Percentiles rank a stretch among this genome's conserved stretches.
These are phyloP conservation scores for Orchesella cincta DNA, from an alignment of 1,140 invertebrate species.

Conservation along the genomic window DNA sequence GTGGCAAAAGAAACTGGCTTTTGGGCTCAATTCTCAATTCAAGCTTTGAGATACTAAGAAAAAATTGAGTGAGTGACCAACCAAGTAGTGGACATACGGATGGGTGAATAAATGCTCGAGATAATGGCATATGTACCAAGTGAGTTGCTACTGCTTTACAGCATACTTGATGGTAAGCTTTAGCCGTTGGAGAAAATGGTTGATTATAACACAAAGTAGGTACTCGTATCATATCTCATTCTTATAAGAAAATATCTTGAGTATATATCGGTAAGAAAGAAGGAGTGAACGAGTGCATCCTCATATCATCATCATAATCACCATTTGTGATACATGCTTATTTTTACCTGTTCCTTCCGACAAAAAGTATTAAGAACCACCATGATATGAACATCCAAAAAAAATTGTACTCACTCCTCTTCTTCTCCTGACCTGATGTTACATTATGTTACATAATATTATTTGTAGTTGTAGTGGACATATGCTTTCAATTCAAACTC, in stretches of 20 bases:
- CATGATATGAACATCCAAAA: neutral
- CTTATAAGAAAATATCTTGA: no score
- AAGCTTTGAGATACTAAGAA: no score
- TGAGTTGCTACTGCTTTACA: no score
- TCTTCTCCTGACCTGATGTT: no score
- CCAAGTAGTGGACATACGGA: neutral
- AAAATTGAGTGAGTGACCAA: neutral
- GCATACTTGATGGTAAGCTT: no score
- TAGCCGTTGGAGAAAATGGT: no score
- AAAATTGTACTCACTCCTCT: no score
- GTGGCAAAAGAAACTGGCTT: constrained; percentile 17
- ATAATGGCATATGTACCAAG: neutral
- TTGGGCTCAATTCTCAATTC: no score
- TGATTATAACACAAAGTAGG: no score
- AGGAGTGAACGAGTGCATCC: neutral
- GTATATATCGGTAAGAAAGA: neutral
- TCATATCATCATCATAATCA: neutral
- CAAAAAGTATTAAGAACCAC: neutral
- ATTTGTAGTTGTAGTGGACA: neutral
- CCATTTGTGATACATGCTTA: neutral
- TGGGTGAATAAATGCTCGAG: neutral
- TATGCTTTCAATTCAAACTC: no score
- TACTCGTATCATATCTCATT: no score
- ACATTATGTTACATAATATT: neutral
- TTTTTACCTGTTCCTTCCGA: neutral